Evolutionary conservation across 2,797 vertebrate genomes (phyloP).

Genomic region (Enteromius treurensis): DNA sequence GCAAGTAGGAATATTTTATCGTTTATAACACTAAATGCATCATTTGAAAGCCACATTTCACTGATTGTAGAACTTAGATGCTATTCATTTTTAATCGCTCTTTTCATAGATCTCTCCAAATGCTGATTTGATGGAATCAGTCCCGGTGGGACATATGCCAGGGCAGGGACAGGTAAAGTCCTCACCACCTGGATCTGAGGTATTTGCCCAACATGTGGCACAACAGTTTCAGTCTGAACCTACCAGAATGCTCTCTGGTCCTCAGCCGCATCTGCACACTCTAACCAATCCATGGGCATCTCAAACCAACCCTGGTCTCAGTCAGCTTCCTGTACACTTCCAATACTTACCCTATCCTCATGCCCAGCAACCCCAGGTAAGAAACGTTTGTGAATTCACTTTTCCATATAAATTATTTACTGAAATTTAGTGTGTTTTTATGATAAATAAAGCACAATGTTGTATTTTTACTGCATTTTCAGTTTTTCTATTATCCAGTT

Average conservation of each 20-base stretch:
- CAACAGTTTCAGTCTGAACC: constrained; percentile 62
- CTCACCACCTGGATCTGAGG: background rate
- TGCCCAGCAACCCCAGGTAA: background rate
- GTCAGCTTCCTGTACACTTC: constrained; percentile 61
- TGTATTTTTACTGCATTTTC: background rate
- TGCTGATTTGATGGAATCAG: background rate
- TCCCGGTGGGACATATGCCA: background rate
- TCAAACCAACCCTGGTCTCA: constrained; percentile 58
- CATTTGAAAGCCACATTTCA: background rate
- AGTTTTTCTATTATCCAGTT: constrained; percentile 3
- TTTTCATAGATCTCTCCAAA: background rate
- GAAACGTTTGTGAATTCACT: background rate
- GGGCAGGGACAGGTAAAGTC: background rate
- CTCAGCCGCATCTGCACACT: constrained; percentile 47
- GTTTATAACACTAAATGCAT: background rate
- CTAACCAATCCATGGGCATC: constrained; percentile 38
- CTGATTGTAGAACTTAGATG: background rate
- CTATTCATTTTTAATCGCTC: background rate
- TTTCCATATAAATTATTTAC: too few species aligned
- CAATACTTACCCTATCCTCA: background rate
- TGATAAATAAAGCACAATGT: background rate
- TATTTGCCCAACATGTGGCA: background rate
- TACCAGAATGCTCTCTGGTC: constrained; percentile 53
- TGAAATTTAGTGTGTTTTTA: too few species aligned
- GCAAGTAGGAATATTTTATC: background rate